These are phyloP conservation scores for Phrynosoma platyrhinos DNA, from an alignment of 2,113 vertebrate species.

Conservation along the genomic window DNA sequence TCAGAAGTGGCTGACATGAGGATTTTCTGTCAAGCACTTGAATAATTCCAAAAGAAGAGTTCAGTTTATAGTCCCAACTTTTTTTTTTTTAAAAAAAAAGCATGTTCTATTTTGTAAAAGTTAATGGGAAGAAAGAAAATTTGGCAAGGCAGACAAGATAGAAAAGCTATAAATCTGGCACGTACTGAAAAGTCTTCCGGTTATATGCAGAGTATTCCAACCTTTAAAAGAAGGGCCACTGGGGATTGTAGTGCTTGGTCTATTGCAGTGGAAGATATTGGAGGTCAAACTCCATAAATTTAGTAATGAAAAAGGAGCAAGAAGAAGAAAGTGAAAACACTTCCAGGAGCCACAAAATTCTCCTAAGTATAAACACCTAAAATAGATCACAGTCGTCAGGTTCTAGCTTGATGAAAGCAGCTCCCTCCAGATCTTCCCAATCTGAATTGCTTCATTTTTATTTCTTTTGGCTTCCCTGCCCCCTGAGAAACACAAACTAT, in stretches of 20 bases:
- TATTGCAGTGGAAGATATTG: constrained; percentile 12
- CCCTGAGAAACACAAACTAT: constrained; percentile 43
- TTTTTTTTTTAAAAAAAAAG: constrained; percentile 40
- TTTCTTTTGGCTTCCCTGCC: constrained; percentile 62
- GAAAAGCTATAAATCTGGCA: constrained; percentile 3
- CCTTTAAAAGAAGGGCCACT: constrained; percentile 11
- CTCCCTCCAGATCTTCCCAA: constrained; percentile 40
- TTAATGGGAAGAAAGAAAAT: constrained; percentile 50
- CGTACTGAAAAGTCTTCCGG: background rate
- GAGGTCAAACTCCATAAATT: constrained; percentile 48
- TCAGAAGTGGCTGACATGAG: constrained; percentile 49
- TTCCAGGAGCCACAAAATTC: constrained; percentile 50
- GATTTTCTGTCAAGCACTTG: constrained; percentile 38
- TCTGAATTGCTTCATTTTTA: constrained; percentile 56
- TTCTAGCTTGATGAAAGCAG: constrained; percentile 47
- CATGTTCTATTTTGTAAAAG: constrained; percentile 70
- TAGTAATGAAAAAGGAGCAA: background rate
- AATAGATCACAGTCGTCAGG: constrained; percentile 62
- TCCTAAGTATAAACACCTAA: constrained; percentile 54
- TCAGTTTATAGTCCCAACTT: constrained; percentile 66
- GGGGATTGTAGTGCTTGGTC: constrained; percentile 16
- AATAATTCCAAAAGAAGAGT: constrained; percentile 61
- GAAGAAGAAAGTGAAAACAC: constrained; percentile 37
- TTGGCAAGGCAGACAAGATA: constrained; percentile 63
- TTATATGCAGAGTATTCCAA: background rate